Evolutionary conservation across 2,797 vertebrate genomes (phyloP).

Genomic region (Hybognathus amarus): DNA sequence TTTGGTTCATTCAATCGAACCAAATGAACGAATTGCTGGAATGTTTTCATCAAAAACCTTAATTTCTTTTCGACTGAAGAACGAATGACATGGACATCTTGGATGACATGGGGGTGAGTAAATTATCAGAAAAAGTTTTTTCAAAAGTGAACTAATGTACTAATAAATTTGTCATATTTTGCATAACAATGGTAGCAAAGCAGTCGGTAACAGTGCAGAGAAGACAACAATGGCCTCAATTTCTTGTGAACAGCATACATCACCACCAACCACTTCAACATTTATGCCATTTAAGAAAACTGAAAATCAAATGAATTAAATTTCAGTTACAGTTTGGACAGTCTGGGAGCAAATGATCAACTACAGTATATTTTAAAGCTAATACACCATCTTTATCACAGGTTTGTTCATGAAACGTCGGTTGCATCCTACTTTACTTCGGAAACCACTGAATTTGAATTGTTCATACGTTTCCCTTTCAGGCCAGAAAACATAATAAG

Average conservation of each 20-base stretch:
- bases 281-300: not conserved
- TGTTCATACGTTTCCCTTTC: not conserved
- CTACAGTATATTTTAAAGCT: not conserved
- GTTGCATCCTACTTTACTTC: not conserved
- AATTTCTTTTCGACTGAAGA: no score
- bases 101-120: no score
- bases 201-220: conserved; percentile 63
- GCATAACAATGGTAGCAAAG: conserved; percentile 21
- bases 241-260: conserved; percentile 18
- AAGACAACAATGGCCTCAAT: conserved; percentile 72
- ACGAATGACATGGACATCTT: no score
- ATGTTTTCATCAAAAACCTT: no score
- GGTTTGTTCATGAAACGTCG: not conserved
- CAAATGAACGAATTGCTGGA: no score
- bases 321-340: not conserved
- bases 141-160: no score
- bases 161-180: conserved; percentile 22
- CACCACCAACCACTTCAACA: not conserved
- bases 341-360: not conserved
- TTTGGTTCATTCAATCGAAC: no score
- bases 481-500: not conserved
- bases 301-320: not conserved
- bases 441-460: not conserved
- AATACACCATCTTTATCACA: not conserved
- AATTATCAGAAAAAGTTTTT: no score